A percentile compares a stretch with the other conserved stretches of the same genome.
These are phyloP conservation scores for Cassiopea xamachana DNA, from an alignment of 30 jellyfish, hydroid and myxozoan species.

Conservation along the genomic window DNA sequence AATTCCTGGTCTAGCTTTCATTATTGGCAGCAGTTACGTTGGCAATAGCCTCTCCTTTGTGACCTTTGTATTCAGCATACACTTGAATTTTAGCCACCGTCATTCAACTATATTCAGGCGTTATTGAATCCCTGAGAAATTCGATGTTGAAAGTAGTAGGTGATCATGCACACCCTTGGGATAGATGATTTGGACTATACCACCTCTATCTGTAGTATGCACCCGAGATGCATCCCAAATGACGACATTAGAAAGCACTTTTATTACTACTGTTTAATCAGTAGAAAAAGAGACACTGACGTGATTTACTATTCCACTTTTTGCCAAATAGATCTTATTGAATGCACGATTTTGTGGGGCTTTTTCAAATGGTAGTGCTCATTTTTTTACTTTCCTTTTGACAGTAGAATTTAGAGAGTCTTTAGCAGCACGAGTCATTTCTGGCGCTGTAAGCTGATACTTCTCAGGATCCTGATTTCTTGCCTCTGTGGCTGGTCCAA, in stretches of 20 bases:
- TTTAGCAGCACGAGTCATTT: slow-evolving; percentile 41
- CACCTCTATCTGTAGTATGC: slow-evolving; percentile 33
- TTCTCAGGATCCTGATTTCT: slow-evolving; percentile 51
- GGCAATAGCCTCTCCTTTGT: slow-evolving; percentile 34
- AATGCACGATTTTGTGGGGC: slow-evolving; percentile 47
- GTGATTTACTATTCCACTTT: slow-evolving; percentile 27
- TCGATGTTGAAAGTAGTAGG: neutral
- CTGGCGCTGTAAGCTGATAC: slow-evolving; percentile 64
- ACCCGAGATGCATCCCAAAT: slow-evolving; percentile 37
- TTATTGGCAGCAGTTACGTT: slow-evolving; percentile 24
- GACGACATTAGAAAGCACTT: slow-evolving; percentile 31
- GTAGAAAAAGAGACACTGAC: slow-evolving; percentile 39
- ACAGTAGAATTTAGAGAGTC: slow-evolving; percentile 13
- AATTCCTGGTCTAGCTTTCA: slow-evolving; percentile 47
- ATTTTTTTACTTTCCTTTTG: slow-evolving; percentile 17
- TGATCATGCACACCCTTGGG: slow-evolving; percentile 4
- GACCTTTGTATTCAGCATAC: slow-evolving; percentile 44
- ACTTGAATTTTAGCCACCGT: slow-evolving; percentile 37
- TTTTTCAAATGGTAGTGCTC: slow-evolving; percentile 45
- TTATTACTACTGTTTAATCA: slow-evolving; percentile 42
- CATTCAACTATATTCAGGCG: neutral
- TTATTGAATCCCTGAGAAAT: neutral
- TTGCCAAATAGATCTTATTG: neutral
- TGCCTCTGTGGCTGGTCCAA: slow-evolving; percentile 30
- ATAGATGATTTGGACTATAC: slow-evolving; percentile 47